phyloP scores from a whole-genome alignment of 1,140 invertebrate species.

The Gryllus bimaculatus region DNA sequence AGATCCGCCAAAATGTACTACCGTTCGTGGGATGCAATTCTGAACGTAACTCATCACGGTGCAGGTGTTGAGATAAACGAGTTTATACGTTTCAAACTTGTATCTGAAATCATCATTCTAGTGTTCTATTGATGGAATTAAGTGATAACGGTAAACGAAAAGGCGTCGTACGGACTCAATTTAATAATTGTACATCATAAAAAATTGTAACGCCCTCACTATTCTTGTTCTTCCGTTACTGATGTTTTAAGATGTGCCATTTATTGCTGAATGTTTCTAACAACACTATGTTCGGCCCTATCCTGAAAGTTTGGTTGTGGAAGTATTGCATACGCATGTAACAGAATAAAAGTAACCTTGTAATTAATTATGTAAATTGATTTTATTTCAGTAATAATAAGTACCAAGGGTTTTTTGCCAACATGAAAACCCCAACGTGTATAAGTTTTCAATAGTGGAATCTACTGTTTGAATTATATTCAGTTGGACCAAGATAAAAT shows the following conservation, averaged over 20 bases:
- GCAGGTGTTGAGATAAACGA: not conserved
- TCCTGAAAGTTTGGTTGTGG: not conserved
- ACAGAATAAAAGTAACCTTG: not conserved
- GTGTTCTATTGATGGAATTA: not conserved
- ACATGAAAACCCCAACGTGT: not conserved
- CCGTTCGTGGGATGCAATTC: not conserved
- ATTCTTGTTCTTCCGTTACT: not conserved
- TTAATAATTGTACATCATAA: not conserved
- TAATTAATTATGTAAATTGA: not conserved
- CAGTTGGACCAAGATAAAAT: too few species aligned
- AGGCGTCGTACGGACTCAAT: not conserved
- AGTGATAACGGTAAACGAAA: not conserved
- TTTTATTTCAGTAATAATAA: not conserved
- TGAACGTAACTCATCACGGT: not conserved
- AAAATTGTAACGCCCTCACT: not conserved
- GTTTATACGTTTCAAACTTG: not conserved
- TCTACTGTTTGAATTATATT: not conserved
- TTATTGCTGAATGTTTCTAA: not conserved
- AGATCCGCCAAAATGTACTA: not conserved
- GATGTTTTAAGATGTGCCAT: conserved; percentile 6
- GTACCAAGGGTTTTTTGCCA: not conserved
- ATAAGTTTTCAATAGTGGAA: not conserved
- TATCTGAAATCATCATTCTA: not conserved
- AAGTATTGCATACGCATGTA: not conserved
- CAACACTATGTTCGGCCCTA: not conserved